Percentiles rank a stretch among this genome's conserved stretches.
Evolutionary conservation across 2,888 invertebrate genomes (phyloP).

Genomic region (Isotomurus palustris): DNA sequence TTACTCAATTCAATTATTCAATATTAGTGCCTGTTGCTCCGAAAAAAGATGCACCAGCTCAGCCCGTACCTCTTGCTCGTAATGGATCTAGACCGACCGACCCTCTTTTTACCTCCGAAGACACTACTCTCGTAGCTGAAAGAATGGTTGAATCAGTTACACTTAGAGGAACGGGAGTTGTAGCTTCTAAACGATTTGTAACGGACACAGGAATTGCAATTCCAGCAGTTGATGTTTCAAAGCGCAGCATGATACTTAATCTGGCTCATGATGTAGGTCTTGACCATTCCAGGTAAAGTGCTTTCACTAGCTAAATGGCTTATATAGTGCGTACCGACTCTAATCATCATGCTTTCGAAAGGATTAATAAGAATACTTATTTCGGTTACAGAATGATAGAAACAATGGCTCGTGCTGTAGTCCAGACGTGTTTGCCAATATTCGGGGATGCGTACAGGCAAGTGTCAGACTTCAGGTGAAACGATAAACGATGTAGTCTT

Average conservation of each 20-base stretch:
- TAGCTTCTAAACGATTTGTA: conserved; percentile 25
- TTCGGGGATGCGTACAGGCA: conserved; percentile 43
- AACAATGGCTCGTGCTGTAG: conserved; percentile 38
- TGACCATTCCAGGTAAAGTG: conserved; percentile 34
- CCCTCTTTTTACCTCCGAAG: conserved; percentile 32
- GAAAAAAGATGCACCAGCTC: conserved; percentile 2
- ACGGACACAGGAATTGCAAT: conserved; percentile 41
- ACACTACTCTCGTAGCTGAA: conserved; percentile 38
- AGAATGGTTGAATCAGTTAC: conserved; percentile 35
- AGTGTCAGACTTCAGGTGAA: not conserved
- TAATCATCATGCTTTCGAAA: not conserved
- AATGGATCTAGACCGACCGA: conserved; percentile 19
- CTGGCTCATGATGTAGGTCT: conserved; percentile 37
- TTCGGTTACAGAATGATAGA: conserved; percentile 31
- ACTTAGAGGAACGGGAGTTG: conserved; percentile 11
- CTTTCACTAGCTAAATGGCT: not conserved
- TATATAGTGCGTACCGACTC: not conserved
- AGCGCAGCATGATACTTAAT: conserved; percentile 36
- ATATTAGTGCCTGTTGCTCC: conserved; percentile 33
- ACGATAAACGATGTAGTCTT: not conserved
- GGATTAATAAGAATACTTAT: not conserved
- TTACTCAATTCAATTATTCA: conserved; percentile 3
- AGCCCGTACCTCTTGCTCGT: not conserved
- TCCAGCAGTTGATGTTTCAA: conserved; percentile 34
- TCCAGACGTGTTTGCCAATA: conserved; percentile 36